phyloP scores from a whole-genome alignment of 2,888 invertebrate genomes.

The Pyrrhosoma nymphula region DNA sequence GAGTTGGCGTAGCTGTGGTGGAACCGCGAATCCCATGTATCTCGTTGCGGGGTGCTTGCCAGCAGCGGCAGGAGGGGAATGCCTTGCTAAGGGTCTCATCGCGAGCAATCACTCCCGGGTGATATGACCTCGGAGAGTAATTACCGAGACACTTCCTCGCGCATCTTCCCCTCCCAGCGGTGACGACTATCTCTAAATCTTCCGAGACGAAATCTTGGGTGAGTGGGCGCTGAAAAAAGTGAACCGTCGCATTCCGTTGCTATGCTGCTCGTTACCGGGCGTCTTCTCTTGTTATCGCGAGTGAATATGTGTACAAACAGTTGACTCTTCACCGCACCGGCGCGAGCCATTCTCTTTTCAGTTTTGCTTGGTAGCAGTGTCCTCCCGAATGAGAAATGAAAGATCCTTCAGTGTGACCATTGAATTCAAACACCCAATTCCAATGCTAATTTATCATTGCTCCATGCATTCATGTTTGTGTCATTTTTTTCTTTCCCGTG shows the following conservation, averaged over 20 bases:
- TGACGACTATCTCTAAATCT: neutral
- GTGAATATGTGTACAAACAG: neutral
- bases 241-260: neutral
- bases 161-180: neutral
- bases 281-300: neutral
- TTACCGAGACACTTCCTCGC: neutral
- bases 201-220: neutral
- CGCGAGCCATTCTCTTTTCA: neutral
- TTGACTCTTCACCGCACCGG: neutral
- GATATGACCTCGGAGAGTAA: neutral
- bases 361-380: too few relatives aligned
- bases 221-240: neutral
- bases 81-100: neutral
- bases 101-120: neutral
- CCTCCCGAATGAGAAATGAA: neutral
- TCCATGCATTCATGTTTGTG: too few relatives aligned
- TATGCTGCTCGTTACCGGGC: neutral
- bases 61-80: neutral
- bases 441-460: too few relatives aligned
- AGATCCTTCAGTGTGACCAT: neutral
- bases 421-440: neutral
- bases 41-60: neutral
- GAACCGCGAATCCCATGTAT: neutral
- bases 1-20: neutral
- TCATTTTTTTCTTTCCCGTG: too few relatives aligned